A percentile compares a stretch with the other conserved stretches of the same genome.
Evolutionary conservation across 2,797 vertebrate genomes (phyloP).

Genomic region (Clarias pachynema): DNA sequence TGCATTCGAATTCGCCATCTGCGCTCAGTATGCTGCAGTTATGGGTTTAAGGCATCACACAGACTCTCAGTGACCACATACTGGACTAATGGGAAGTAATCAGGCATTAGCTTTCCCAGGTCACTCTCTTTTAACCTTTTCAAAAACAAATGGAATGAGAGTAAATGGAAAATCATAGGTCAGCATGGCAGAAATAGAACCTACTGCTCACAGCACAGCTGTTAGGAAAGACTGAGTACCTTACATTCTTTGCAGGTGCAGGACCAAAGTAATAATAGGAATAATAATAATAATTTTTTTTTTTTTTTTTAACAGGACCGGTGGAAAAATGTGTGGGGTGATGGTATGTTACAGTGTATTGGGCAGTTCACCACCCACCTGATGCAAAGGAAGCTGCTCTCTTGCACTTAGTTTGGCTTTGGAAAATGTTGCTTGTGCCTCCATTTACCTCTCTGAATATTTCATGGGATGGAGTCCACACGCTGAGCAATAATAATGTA

Average conservation of each 20-base stretch:
- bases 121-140: slow-evolving; percentile 58
- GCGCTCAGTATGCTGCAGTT: slow-evolving; percentile 40
- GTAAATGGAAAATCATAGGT: slow-evolving; percentile 51
- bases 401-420: slow-evolving; percentile 52
- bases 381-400: slow-evolving; percentile 55
- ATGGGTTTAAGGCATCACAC: slow-evolving; percentile 53
- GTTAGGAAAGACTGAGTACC: slow-evolving; percentile 43
- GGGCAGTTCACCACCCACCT: slow-evolving; percentile 46
- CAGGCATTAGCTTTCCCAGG: slow-evolving; percentile 57
- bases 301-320: neutral
- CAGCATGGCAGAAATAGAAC: slow-evolving; percentile 42
- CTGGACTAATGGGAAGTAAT: slow-evolving; percentile 59
- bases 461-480: slow-evolving; percentile 53
- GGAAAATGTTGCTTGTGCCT: slow-evolving; percentile 55
- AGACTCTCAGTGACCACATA: slow-evolving; percentile 56
- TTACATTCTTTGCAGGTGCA: slow-evolving; percentile 54
- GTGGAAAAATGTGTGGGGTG: slow-evolving; percentile 25
- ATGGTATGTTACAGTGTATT: slow-evolving; percentile 41
- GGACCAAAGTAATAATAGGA: slow-evolving; percentile 23
- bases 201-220: slow-evolving; percentile 49
- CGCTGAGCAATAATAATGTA: slow-evolving; percentile 52
- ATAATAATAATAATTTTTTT: too few species aligned
- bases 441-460: slow-evolving; percentile 59
- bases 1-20: slow-evolving; percentile 42
- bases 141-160: slow-evolving; percentile 50